These are phyloP conservation scores for Epizoanthus ramosus DNA, from an alignment of 92 coral and sea anemone species.

Conservation along the genomic window DNA sequence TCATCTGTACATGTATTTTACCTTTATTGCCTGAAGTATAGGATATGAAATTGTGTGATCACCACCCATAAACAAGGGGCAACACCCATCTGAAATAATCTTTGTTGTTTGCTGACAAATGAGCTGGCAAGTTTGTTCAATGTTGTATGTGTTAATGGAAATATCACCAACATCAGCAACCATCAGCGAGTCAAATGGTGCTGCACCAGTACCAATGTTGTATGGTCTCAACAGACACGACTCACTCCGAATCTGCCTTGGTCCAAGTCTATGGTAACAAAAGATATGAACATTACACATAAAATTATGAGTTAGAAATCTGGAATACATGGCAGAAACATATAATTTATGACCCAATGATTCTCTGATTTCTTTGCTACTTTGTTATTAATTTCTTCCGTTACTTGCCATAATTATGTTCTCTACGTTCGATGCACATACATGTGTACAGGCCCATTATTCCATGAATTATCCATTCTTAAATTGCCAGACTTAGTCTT, in stretches of 20 bases:
- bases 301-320: too few relatives aligned
- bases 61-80: constrained; percentile 82
- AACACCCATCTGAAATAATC: constrained; percentile 75
- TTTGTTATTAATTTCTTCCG: too few relatives aligned
- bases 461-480: too few relatives aligned
- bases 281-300: too few relatives aligned
- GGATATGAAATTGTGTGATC: constrained; percentile 89
- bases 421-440: too few relatives aligned
- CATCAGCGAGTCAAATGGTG: constrained; percentile 88
- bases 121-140: constrained; percentile 61
- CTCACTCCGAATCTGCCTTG: constrained; percentile 89
- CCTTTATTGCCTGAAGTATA: constrained; percentile 87
- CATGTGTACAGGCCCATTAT: too few relatives aligned
- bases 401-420: too few relatives aligned
- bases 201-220: constrained; percentile 84
- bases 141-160: constrained; percentile 76
- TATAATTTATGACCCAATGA: too few relatives aligned
- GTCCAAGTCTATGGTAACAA: constrained; percentile 65
- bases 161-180: constrained; percentile 96
- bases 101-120: constrained; percentile 58
- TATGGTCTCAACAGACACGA: constrained; percentile 86
- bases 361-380: too few relatives aligned
- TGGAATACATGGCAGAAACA: too few relatives aligned
- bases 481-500: too few relatives aligned
- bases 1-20: background rate